Conservation (phyloP, 2,113 vertebrate species). For the Mustela nigripes region DNA sequence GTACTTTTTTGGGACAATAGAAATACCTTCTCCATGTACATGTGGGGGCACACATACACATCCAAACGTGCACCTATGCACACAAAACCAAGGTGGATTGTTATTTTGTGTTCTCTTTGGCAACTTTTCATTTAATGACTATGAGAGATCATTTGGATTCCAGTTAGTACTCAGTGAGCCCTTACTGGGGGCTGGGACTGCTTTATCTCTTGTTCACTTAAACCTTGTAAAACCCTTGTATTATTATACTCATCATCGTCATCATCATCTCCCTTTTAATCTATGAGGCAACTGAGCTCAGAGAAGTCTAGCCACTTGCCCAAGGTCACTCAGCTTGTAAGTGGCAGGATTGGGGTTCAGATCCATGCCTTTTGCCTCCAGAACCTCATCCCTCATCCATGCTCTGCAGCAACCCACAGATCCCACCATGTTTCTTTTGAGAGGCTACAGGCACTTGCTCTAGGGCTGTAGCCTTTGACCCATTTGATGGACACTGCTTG, state of each 20-base stretch:
- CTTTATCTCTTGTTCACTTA: neutral
- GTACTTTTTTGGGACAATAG: neutral
- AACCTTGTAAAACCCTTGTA: neutral
- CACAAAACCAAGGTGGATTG: neutral
- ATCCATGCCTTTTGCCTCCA: neutral
- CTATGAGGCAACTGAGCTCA: neutral
- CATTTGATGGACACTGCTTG: neutral
- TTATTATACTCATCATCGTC: neutral
- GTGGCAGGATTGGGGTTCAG: too few species aligned
- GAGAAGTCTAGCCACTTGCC: neutral
- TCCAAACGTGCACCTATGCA: neutral
- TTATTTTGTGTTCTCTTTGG: neutral
- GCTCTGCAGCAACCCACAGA: neutral
- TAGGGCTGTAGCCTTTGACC: neutral
- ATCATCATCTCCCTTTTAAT: neutral
- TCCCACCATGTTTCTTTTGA: neutral
- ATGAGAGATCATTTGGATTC: neutral
- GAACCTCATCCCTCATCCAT: neutral
- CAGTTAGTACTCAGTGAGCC: neutral
- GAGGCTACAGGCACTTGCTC: neutral
- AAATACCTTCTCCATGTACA: neutral
- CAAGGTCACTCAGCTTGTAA: neutral
- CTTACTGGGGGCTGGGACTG: neutral
- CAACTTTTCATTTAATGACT: neutral
- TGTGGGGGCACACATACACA: rapidly evolving